Evolutionary conservation across 2,113 vertebrate genomes (phyloP).

Genomic region (Gnathonemus longibarbis): DNA sequence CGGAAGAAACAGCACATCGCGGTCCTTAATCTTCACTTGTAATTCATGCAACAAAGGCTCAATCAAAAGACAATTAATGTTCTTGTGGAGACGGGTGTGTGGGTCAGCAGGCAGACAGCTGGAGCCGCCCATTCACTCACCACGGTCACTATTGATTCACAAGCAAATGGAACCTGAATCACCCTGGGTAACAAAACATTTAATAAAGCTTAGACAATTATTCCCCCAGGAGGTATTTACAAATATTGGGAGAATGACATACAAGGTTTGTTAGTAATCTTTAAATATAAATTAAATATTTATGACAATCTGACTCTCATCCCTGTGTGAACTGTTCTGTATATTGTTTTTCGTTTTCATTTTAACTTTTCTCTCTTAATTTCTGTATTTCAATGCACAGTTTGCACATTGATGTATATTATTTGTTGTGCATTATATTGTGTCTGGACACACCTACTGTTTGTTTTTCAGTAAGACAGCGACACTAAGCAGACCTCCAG

Average conservation of each 20-base stretch:
- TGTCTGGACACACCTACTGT: background rate
- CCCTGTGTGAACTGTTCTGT: background rate
- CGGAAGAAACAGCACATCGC: background rate
- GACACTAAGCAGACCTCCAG: background rate
- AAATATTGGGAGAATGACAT: background rate
- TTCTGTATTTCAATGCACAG: background rate
- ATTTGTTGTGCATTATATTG: background rate
- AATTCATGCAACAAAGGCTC: conserved; percentile 18
- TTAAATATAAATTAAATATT: background rate
- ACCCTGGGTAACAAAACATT: conserved; percentile 20
- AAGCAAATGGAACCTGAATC: conserved; percentile 19
- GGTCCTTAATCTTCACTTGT: conserved; percentile 22
- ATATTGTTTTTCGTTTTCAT: background rate
- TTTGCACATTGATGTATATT: background rate
- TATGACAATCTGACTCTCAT: background rate
- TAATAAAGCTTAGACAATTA: conserved; percentile 25
- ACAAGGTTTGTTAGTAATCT: background rate
- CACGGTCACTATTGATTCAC: conserved; percentile 24
- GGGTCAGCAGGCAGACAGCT: conserved; percentile 20
- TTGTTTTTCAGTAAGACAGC: background rate
- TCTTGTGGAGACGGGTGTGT: background rate
- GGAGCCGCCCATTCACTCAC: conserved; percentile 16
- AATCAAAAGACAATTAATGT: conserved; percentile 29
- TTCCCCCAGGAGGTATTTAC: conserved; percentile 10
- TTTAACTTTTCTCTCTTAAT: background rate